phyloP scores from a whole-genome alignment of 2,797 vertebrate species.

The Heteromormyrus szaboi region DNA sequence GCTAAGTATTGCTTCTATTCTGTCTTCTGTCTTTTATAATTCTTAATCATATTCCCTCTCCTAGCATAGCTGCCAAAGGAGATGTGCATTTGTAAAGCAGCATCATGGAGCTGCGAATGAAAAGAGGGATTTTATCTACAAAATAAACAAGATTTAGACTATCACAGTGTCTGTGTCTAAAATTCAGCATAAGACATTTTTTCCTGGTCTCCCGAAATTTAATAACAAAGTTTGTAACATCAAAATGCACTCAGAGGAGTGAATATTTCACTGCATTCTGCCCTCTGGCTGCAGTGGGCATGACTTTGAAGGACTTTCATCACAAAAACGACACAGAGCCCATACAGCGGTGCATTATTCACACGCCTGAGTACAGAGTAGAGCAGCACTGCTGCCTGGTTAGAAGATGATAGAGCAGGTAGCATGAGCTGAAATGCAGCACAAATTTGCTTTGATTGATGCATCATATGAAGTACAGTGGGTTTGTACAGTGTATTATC shows the following conservation, averaged over 20 bases:
- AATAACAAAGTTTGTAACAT: constrained; percentile 45
- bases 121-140: not conserved
- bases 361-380: constrained; percentile 31
- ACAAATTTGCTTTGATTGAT: not conserved
- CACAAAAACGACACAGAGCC: constrained; percentile 44
- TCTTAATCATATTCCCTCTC: not conserved
- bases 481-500: not conserved
- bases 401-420: not conserved
- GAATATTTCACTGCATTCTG: constrained; percentile 62
- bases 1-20: not conserved
- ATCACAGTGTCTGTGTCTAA: not conserved
- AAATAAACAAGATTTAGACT: not conserved
- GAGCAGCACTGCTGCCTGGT: too few species aligned
- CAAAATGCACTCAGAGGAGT: constrained; percentile 61
- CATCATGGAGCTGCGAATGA: not conserved
- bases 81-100: not conserved
- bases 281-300: constrained; percentile 47
- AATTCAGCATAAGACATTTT: constrained; percentile 20
- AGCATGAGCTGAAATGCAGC: not conserved
- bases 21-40: not conserved
- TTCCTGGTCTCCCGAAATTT: constrained; percentile 33
- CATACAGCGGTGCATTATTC: constrained; percentile 49
- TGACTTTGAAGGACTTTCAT: constrained; percentile 43
- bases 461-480: not conserved
- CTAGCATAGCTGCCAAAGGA: not conserved